phyloP scores from a whole-genome alignment of 2,113 vertebrate species.

The Halcyon malimbica region DNA sequence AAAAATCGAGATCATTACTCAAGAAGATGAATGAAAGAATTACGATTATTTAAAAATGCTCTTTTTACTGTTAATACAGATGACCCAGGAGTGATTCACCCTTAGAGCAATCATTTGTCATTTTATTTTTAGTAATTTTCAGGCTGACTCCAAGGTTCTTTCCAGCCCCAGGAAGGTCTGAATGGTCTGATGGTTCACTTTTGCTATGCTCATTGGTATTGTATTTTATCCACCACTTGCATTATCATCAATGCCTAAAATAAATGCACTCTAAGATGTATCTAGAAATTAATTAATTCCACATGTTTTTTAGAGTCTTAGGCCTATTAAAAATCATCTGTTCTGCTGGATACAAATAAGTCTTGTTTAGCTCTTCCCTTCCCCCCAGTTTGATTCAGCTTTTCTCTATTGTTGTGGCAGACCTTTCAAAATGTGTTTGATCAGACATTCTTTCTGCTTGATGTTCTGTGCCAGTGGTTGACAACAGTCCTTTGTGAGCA shows the following conservation, averaged over 20 bases:
- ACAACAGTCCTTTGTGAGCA: conserved; percentile 12
- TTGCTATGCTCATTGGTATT: neutral
- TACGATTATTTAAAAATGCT: neutral
- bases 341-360: neutral
- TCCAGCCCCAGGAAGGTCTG: conserved; percentile 4
- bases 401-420: conserved; percentile 23
- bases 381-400: neutral
- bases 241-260: neutral
- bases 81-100: neutral
- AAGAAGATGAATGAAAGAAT: neutral
- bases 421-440: neutral
- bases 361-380: neutral
- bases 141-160: conserved; percentile 18
- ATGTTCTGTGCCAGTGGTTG: conserved; percentile 26
- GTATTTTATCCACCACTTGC: neutral
- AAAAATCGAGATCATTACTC: neutral
- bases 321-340: conserved; percentile 10
- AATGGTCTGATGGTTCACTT: neutral
- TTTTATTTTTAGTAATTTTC: conserved; percentile 12
- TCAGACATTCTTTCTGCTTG: conserved; percentile 8
- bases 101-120: neutral
- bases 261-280: neutral
- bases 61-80: conserved; percentile 1
- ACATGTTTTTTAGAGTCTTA: neutral
- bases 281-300: neutral